Evolutionary conservation across 2,113 vertebrate genomes (phyloP).

Genomic region (Pogonocichla stellata): DNA sequence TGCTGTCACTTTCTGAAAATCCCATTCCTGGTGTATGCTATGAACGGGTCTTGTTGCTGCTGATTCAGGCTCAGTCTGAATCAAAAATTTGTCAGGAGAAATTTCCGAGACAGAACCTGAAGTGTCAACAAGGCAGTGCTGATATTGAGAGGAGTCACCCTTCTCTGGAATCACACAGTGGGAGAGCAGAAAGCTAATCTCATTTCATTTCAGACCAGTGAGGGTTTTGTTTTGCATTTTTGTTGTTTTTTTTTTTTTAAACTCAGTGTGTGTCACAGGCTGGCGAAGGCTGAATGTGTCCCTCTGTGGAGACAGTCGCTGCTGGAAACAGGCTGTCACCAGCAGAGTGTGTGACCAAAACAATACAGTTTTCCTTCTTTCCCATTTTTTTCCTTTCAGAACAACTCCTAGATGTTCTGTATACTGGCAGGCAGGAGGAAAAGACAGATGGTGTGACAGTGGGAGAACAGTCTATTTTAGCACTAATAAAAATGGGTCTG

Average conservation of each 20-base stretch:
- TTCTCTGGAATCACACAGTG: neutral
- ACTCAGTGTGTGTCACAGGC: neutral
- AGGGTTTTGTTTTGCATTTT: neutral
- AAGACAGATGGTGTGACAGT: constrained; percentile 68
- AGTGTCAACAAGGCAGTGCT: constrained; percentile 27
- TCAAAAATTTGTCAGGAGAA: constrained; percentile 39
- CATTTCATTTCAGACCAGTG: neutral
- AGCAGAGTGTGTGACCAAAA: constrained; percentile 60
- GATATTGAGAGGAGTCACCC: neutral
- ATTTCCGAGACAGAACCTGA: neutral
- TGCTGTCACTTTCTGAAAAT: constrained; percentile 45
- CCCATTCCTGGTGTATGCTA: constrained; percentile 15
- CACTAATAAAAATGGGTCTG: constrained; percentile 66
- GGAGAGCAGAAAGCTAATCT: constrained; percentile 3
- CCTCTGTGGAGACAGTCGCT: constrained; percentile 22
- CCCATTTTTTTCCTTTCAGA: neutral
- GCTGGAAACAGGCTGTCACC: constrained; percentile 43
- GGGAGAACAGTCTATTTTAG: constrained; percentile 69
- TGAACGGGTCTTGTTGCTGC: constrained; percentile 43
- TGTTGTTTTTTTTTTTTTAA: neutral
- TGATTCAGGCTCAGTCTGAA: constrained; percentile 39
- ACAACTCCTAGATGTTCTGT: constrained; percentile 53
- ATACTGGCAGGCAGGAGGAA: constrained; percentile 24
- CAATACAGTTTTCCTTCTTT: constrained; percentile 11
- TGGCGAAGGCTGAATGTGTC: neutral